Percentiles rank a stretch among this genome's conserved stretches.
Evolutionary conservation across 1,140 invertebrate species (phyloP).

Genomic region (Drosophila takahashii): DNA sequence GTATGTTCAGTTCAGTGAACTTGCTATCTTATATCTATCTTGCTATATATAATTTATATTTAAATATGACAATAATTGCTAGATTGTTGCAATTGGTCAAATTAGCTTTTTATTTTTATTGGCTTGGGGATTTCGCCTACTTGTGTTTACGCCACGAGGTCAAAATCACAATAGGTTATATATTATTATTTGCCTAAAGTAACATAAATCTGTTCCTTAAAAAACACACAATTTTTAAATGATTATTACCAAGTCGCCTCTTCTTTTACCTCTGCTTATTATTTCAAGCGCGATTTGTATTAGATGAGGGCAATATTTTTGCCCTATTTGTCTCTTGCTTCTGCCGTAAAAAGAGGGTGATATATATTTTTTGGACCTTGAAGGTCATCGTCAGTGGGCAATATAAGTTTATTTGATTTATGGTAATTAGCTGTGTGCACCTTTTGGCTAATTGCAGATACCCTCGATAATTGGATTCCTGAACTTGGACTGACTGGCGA

Average conservation of each 20-base stretch:
- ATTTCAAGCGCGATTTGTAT: neutral
- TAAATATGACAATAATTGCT: constrained; percentile 4
- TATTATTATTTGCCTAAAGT: no score
- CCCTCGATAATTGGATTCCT: constrained; percentile 79
- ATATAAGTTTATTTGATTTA: constrained; percentile 71
- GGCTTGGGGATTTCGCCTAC: neutral
- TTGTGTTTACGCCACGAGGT: neutral
- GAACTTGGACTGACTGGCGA: constrained; percentile 71
- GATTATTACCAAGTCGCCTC: neutral
- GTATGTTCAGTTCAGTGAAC: neutral
- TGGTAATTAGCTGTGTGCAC: constrained; percentile 57
- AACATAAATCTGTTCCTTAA: no score
- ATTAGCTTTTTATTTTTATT: constrained; percentile 1
- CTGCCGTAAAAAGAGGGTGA: constrained; percentile 11
- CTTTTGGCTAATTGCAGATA: constrained; percentile 71
- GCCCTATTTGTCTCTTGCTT: constrained; percentile 3
- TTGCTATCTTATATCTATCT: no score
- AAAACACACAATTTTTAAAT: no score
- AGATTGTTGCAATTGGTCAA: neutral
- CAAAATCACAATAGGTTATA: neutral
- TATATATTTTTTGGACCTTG: constrained; percentile 26
- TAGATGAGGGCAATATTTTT: constrained; percentile 15
- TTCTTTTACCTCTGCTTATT: neutral
- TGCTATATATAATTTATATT: neutral
- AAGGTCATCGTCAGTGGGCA: constrained; percentile 37